These are phyloP conservation scores for Copidosoma floridanum DNA, from an alignment of 1,140 invertebrate genomes.

Conservation along the genomic window DNA sequence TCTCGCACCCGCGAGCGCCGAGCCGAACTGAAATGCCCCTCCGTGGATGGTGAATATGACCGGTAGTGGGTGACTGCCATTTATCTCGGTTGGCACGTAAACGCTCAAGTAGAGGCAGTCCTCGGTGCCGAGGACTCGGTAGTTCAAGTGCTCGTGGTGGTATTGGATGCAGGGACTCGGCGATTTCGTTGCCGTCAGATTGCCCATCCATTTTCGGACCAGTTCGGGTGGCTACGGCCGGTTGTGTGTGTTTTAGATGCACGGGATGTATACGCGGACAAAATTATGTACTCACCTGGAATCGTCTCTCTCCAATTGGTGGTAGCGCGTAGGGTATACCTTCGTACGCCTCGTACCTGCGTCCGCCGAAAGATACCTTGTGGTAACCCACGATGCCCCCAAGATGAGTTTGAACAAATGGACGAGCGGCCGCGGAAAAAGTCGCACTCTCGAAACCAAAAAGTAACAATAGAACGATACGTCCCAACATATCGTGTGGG, in stretches of 20 bases:
- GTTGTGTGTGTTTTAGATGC: no score
- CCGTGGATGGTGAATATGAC: not conserved
- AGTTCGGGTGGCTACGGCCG: slow-evolving; percentile 1
- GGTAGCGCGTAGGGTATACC: slow-evolving; percentile 29
- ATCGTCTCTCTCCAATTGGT: slow-evolving; percentile 10
- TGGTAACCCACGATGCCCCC: slow-evolving; percentile 19
- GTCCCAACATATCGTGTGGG: no score
- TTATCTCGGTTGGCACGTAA: not conserved
- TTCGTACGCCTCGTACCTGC: slow-evolving; percentile 22
- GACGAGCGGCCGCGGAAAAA: not conserved
- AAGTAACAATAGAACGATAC: no score
- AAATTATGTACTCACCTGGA: not conserved
- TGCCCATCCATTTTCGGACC: not conserved
- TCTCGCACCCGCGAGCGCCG: not conserved
- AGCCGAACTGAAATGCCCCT: not conserved
- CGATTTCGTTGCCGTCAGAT: not conserved
- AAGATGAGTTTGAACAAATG: slow-evolving; percentile 11
- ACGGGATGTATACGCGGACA: not conserved
- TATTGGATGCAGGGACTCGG: not conserved
- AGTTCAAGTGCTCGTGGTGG: not conserved
- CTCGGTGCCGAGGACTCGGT: not conserved
- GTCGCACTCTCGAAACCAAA: no score
- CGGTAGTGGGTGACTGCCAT: not conserved
- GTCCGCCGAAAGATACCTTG: not conserved
- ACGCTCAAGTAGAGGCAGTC: slow-evolving; percentile 8